A percentile compares a stretch with the other conserved stretches of the same genome.
Conservation (phyloP, 2,113 vertebrate genomes). For the Muscicapa adusta region DNA sequence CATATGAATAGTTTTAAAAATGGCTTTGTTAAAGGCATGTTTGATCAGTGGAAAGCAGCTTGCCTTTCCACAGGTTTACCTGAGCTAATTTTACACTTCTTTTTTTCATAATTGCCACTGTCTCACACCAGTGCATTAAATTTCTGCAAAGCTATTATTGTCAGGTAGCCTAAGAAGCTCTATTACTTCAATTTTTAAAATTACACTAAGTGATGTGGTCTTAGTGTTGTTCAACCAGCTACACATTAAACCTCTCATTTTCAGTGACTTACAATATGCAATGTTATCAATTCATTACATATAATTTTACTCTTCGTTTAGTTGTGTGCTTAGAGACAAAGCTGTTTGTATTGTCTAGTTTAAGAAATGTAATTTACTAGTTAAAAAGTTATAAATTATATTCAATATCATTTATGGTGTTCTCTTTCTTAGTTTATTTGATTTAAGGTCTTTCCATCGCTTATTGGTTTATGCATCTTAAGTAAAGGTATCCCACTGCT, state of each 20-base stretch:
- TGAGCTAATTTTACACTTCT: neutral
- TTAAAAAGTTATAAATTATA: neutral
- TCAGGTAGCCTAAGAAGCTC: neutral
- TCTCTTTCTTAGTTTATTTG: neutral
- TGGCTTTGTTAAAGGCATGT: neutral
- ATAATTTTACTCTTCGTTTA: slow-evolving; percentile 1
- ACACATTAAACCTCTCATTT: neutral
- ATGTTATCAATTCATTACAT: neutral
- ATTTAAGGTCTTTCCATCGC: neutral
- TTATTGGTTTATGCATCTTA: neutral
- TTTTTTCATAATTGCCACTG: neutral
- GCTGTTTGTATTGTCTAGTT: neutral
- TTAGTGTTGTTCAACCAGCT: neutral
- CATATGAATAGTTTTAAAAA: neutral
- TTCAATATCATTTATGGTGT: neutral
- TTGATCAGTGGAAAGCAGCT: neutral
- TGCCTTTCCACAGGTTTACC: neutral
- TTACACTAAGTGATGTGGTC: neutral
- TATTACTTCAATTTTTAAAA: neutral
- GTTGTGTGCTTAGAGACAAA: neutral
- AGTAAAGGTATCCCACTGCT: neutral
- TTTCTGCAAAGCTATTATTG: neutral
- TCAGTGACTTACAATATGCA: neutral
- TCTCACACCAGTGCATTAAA: neutral
- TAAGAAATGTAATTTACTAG: neutral